These are phyloP conservation scores for Myotis lucifugus DNA, from an alignment of 2,113 vertebrate species.

Conservation along the genomic window DNA sequence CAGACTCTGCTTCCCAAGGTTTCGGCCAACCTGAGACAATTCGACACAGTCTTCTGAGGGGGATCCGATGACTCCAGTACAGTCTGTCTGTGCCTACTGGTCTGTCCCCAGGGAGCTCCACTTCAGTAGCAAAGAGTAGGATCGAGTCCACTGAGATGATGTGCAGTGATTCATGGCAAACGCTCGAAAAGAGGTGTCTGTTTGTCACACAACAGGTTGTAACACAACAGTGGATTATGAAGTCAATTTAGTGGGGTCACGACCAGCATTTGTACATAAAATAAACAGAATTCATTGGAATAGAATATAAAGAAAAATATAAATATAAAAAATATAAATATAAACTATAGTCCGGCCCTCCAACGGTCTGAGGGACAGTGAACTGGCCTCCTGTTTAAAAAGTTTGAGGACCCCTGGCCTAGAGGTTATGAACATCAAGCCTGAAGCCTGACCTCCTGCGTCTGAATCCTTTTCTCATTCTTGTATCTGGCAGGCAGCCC, in stretches of 20 bases:
- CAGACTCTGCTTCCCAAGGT: not conserved
- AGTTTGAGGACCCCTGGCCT: no score
- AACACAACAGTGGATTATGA: not conserved
- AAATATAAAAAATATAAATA: no score
- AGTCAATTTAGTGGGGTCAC: conserved; percentile 10
- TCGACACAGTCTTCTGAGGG: not conserved
- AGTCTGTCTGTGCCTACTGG: not conserved
- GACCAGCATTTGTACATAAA: conserved; percentile 11
- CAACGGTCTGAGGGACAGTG: no score
- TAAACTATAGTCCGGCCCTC: no score
- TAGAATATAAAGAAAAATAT: not conserved
- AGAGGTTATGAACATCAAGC: not conserved
- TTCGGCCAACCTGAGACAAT: not conserved
- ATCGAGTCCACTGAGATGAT: not conserved
- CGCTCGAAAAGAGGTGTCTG: not conserved
- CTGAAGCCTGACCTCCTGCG: not conserved
- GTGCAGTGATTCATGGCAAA: not conserved
- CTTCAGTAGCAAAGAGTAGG: not conserved
- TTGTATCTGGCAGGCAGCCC: not conserved
- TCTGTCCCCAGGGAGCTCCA: not conserved
- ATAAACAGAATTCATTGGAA: not conserved
- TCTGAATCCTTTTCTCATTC: not conserved
- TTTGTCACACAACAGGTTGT: not conserved
- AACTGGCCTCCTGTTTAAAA: no score
- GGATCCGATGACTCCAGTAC: not conserved